Percentiles rank a stretch among this genome's conserved stretches.
Evolutionary conservation across 1,140 invertebrate species (phyloP).

Genomic region (Ceratina japonica): DNA sequence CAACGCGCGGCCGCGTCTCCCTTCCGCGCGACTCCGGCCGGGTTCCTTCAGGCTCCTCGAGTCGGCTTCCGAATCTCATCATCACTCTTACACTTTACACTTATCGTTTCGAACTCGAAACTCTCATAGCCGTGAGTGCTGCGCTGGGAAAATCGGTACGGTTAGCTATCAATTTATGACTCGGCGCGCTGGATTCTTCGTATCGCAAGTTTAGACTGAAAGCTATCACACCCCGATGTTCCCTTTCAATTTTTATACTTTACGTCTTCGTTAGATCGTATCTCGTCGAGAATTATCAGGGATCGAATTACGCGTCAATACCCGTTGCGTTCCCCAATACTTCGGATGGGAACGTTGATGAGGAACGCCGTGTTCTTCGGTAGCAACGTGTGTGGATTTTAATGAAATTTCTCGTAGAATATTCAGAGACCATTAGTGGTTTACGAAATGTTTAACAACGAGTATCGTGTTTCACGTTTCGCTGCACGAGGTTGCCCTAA

Average conservation of each 20-base stretch:
- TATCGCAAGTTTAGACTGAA: not conserved
- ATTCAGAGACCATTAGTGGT: not conserved
- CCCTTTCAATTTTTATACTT: conserved; percentile 6
- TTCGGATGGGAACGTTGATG: not conserved
- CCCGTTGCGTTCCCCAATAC: conserved; percentile 4
- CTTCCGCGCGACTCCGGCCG: not conserved
- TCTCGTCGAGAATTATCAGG: not conserved
- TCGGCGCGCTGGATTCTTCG: conserved; percentile 16
- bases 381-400: no score
- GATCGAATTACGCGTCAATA: conserved; percentile 10
- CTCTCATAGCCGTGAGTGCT: not conserved
- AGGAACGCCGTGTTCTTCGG: not conserved
- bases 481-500: not conserved
- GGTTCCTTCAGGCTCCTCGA: conserved; percentile 5
- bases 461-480: conserved; percentile 8
- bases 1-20: not conserved
- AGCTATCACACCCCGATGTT: no score
- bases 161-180: conserved; percentile 29
- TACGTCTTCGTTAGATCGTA: conserved; percentile 13
- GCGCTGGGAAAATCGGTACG: conserved; percentile 9
- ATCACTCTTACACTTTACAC: conserved; percentile 44
- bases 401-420: no score
- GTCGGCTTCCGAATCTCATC: conserved; percentile 35
- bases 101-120: conserved; percentile 26
- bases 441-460: conserved; percentile 13